These are phyloP conservation scores for Elysia crispata DNA, from an alignment of 2,888 invertebrate genomes.

Conservation along the genomic window DNA sequence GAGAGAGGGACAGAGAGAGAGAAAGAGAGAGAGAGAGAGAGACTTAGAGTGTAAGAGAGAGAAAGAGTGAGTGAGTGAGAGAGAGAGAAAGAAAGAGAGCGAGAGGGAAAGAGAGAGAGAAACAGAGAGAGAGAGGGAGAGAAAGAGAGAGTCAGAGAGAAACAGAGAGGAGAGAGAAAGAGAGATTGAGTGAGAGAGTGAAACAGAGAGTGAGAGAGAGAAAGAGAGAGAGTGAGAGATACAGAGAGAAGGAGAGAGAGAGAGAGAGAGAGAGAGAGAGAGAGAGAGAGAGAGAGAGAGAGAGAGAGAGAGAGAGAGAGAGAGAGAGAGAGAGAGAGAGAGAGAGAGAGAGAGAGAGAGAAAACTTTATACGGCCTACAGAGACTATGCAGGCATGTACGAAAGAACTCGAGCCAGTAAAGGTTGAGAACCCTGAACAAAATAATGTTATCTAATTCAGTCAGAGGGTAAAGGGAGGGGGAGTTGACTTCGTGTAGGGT, in stretches of 20 bases:
- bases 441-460: too few relatives aligned
- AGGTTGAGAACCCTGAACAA: too few relatives aligned
- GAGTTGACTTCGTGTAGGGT: too few relatives aligned
- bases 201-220: conserved; percentile 1
- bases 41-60: not conserved
- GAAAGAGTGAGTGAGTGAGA: too few relatives aligned
- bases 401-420: too few relatives aligned
- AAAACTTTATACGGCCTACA: too few relatives aligned
- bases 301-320: not conserved
- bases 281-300: too few relatives aligned
- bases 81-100: not conserved
- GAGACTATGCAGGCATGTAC: too few relatives aligned
- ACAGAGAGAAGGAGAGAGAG: conserved; percentile 13
- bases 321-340: not conserved
- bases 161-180: conserved; percentile 54
- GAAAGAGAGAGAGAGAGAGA: conserved; percentile 26
- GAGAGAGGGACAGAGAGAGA: conserved; percentile 21
- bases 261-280: too few relatives aligned
- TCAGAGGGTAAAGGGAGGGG: too few relatives aligned
- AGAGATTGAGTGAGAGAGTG: too few relatives aligned
- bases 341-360: conserved; percentile 2
- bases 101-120: conserved; percentile 17
- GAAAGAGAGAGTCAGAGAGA: not conserved
- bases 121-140: conserved; percentile 15
- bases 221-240: conserved; percentile 23